phyloP scores from a whole-genome alignment of 1,140 invertebrate genomes.

The Trichonephila clavata region DNA sequence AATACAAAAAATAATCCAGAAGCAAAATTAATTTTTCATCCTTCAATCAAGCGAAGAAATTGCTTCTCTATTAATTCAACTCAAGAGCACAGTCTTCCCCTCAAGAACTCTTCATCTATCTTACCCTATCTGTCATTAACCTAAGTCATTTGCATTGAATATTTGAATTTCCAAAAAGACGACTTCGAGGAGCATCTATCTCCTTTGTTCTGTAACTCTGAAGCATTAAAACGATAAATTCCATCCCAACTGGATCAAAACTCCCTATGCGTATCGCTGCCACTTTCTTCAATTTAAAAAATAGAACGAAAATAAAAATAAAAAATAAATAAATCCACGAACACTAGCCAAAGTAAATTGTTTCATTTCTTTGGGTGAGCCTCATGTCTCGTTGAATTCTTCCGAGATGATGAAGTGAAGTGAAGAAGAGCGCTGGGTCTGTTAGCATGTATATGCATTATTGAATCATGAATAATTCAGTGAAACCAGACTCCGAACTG shows the following conservation, averaged over 20 bases:
- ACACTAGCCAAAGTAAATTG: not conserved
- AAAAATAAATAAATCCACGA: not conserved
- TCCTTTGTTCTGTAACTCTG: not conserved
- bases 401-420: constrained; percentile 1
- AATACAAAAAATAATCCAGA: too few species aligned
- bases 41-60: too few species aligned
- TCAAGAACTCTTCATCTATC: not conserved
- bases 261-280: not conserved
- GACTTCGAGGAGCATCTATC: not conserved
- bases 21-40: too few species aligned
- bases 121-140: not conserved
- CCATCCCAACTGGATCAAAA: not conserved
- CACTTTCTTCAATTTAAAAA: not conserved
- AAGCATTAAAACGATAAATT: not conserved
- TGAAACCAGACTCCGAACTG: constrained; percentile 17
- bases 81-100: not conserved
- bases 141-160: not conserved
- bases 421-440: not conserved
- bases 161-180: not conserved
- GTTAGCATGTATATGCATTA: constrained; percentile 43
- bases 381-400: not conserved
- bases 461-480: constrained; percentile 59
- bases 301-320: not conserved
- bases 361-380: not conserved
- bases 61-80: not conserved